Evolutionary conservation across 2,113 vertebrate species (phyloP).

Genomic region (Tursiops truncatus): DNA sequence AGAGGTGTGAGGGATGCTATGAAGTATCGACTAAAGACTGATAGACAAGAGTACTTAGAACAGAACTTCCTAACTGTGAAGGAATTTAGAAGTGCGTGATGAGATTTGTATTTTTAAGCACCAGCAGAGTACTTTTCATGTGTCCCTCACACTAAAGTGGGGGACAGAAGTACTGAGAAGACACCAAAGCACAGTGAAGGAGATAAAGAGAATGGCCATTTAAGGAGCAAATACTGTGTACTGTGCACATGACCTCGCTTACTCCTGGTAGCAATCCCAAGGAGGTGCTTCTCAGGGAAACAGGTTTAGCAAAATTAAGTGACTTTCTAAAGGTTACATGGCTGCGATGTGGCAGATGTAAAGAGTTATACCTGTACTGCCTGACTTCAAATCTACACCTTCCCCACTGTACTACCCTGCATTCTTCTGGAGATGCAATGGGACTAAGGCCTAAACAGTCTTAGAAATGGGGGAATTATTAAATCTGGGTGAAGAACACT

Average conservation of each 20-base stretch:
- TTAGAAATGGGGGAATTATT: background rate
- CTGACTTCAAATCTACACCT: background rate
- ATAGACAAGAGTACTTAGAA: background rate
- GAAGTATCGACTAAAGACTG: background rate
- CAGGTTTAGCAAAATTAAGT: background rate
- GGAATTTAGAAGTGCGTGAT: background rate
- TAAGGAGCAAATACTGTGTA: background rate
- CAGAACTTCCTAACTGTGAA: background rate
- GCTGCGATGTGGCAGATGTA: background rate
- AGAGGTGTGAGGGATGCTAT: background rate
- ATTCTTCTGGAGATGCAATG: background rate
- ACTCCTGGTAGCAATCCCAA: background rate
- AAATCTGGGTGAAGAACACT: background rate
- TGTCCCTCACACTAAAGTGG: background rate
- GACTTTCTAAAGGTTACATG: background rate
- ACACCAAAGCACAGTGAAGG: background rate
- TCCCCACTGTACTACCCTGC: background rate
- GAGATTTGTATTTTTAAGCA: background rate
- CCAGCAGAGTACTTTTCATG: background rate
- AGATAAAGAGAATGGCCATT: background rate
- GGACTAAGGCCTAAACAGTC: background rate
- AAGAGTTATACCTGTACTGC: background rate
- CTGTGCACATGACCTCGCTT: background rate
- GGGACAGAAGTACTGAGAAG: background rate
- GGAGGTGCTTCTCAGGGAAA: background rate